Evolutionary conservation across 2,888 invertebrate genomes (phyloP).

Genomic region (Drosophila anomelani): DNA sequence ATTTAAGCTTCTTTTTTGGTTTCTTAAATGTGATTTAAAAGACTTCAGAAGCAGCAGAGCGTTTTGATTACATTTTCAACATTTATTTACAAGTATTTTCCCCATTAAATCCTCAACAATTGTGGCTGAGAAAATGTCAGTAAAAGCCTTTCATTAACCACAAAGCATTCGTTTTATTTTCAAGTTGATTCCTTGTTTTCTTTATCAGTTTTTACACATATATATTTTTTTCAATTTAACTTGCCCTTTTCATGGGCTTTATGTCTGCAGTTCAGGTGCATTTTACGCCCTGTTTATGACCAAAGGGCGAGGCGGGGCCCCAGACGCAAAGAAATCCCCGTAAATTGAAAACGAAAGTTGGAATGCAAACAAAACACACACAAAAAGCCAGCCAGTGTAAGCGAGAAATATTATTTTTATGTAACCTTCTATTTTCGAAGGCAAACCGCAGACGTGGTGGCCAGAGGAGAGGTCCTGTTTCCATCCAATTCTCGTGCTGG

Average conservation of each 20-base stretch:
- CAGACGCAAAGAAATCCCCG: constrained; percentile 52
- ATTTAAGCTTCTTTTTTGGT: not conserved
- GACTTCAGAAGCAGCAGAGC: not conserved
- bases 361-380: constrained; percentile 41
- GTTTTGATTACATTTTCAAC: not conserved
- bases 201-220: not conserved
- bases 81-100: not conserved
- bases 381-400: constrained; percentile 18
- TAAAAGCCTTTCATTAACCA: constrained; percentile 14
- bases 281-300: constrained; percentile 65
- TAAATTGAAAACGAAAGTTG: constrained; percentile 77
- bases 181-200: not conserved
- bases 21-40: not conserved
- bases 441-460: constrained; percentile 40
- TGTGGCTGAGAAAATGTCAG: constrained; percentile 11
- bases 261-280: constrained; percentile 73
- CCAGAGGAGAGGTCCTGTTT: constrained; percentile 12
- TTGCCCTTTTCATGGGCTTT: constrained; percentile 4
- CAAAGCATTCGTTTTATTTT: not conserved
- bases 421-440: constrained; percentile 29
- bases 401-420: constrained; percentile 69
- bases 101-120: not conserved
- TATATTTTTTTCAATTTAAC: constrained; percentile 2
- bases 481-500: constrained; percentile 47
- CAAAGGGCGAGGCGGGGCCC: not conserved